Conservation (phyloP, 2,797 vertebrate genomes). For the Phoeniculus purpureus region DNA sequence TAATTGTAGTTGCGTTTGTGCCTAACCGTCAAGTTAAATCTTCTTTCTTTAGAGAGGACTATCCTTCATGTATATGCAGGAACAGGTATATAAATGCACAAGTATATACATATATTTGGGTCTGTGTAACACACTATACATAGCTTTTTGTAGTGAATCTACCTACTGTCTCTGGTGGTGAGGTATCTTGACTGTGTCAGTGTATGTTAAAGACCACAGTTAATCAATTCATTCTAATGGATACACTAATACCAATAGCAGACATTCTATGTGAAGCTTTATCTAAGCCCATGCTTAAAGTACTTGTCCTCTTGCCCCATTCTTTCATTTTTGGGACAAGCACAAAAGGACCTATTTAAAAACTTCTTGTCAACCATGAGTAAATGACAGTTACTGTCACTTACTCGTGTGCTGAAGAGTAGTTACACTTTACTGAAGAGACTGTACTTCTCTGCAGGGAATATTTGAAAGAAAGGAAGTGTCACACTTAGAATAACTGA, state of each 20-base stretch:
- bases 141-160: neutral
- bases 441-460: neutral
- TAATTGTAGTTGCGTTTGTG: constrained; percentile 3
- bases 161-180: neutral
- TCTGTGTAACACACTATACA: neutral
- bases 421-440: too few species aligned
- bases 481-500: neutral
- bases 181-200: neutral
- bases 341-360: neutral
- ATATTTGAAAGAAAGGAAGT: neutral
- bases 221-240: neutral
- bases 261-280: neutral
- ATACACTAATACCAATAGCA: neutral
- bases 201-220: neutral
- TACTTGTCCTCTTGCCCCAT: neutral
- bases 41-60: neutral
- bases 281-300: neutral
- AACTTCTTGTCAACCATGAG: neutral
- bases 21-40: neutral
- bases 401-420: too few species aligned
- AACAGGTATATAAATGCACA: neutral
- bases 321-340: neutral
- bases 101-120: neutral
- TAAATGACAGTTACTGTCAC: neutral
- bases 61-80: neutral